Evolutionary conservation across 2,888 invertebrate species (phyloP), one percentile per base, ranked within the genome.

Genomic region (Mechanitis messenoides): DNA sequence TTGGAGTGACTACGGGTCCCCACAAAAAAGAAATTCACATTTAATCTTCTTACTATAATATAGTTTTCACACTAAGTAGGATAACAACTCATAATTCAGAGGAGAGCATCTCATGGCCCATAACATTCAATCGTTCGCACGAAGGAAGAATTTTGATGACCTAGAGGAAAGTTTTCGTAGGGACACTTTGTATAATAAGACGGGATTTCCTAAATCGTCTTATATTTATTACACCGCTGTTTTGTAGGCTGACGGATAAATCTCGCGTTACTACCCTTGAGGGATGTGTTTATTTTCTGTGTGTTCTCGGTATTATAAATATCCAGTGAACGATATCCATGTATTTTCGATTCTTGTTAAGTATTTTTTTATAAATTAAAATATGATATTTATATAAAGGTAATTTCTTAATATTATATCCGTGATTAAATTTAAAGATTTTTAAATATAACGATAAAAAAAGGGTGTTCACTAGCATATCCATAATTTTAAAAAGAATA

Each of bases 71-170:
- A 68, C 80, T 77, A 77, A 80, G 81, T 79, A 82, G 83, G 77
- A 79, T 77, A 83, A 80, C 80, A 80, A 81, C 75, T 79, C 76
- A 85, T 87, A 87, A 86, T 79, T 86, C 80, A 82, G 78, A 80
- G 81, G 81, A 80, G 77, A 82, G 81, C 82, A 81, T 81, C 85
- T 83, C 83, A 80, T 81, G 84, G 85, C 81, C 83, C 84, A 85
- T 87, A 87, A 87, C 87, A 87, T 88, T 88, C 88, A 88, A 87
- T 88, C 87, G 88, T 83, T 80, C 80, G 83, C 71, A 80, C 88
- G 87, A 81, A 80, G 85, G 83, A 78, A 80, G 87, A 86, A 87
- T 87, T 86, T 81, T 86, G 85, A 88, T 87, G 85, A 87, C 85
- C 84, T 81, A 79, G 80, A 86, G 81, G 87, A 86, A 85, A 86